Conservation (phyloP, 1,140 invertebrate genomes). For the Camponotus pennsylvanicus region DNA sequence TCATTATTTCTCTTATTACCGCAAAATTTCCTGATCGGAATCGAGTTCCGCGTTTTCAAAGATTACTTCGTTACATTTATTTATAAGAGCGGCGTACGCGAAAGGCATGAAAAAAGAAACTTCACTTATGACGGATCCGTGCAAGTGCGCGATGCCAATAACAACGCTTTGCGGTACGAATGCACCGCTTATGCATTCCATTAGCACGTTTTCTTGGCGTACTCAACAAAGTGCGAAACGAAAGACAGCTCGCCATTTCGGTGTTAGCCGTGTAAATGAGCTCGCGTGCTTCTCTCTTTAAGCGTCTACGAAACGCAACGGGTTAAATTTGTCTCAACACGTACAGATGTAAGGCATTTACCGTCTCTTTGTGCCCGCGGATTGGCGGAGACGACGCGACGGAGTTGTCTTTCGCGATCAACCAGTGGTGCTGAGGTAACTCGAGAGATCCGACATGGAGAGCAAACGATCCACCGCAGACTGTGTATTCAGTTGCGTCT, state of each 20-base stretch:
- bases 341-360: constrained; percentile 40
- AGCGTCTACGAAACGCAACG: not conserved
- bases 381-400: constrained; percentile 47
- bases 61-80: constrained; percentile 24
- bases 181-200: constrained; percentile 31
- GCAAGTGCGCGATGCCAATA: constrained; percentile 29
- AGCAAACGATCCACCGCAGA: constrained; percentile 43
- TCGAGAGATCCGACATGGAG: constrained; percentile 9
- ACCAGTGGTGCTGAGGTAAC: not conserved
- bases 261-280: constrained; percentile 8
- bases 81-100: not conserved
- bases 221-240: constrained; percentile 21
- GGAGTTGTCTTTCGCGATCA: constrained; percentile 39
- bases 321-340: constrained; percentile 66
- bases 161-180: constrained; percentile 35
- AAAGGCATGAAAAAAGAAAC: constrained; percentile 35
- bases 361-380: constrained; percentile 14
- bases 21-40: not conserved
- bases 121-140: constrained; percentile 15
- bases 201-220: not conserved
- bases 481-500: constrained; percentile 40
- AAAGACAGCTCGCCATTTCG: constrained; percentile 42
- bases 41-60: constrained; percentile 31
- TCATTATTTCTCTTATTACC: not conserved
- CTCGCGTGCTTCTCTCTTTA: constrained; percentile 20